A percentile compares a stretch with the other conserved stretches of the same genome.
Evolutionary conservation across 2,797 vertebrate species (phyloP).

Genomic region (Cercopithecus hamlyni): DNA sequence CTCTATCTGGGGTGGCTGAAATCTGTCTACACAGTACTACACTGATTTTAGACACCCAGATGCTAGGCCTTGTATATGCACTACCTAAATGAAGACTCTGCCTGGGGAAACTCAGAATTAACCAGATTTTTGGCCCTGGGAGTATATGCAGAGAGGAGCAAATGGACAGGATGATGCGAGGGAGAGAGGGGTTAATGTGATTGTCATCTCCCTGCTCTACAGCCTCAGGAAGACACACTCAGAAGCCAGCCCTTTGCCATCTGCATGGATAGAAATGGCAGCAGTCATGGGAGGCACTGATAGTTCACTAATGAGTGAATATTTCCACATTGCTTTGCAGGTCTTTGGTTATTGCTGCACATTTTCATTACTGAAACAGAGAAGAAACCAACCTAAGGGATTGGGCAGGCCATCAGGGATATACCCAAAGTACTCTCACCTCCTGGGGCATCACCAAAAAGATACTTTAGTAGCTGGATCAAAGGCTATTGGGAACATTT

Average conservation of each 20-base stretch:
- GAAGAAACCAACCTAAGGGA: neutral
- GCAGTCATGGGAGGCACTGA: neutral
- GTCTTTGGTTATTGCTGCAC: neutral
- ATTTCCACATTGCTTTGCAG: slow-evolving; percentile 22
- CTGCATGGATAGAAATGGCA: neutral
- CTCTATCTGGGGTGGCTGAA: slow-evolving; percentile 39
- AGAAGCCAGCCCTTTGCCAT: neutral
- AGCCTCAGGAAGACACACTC: neutral
- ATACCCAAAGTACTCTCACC: neutral
- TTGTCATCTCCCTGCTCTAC: slow-evolving; percentile 6
- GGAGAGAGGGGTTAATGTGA: neutral
- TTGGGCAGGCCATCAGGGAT: neutral
- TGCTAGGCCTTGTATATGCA: slow-evolving; percentile 67
- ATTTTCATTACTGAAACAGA: neutral
- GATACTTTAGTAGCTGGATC: neutral
- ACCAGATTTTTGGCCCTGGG: slow-evolving; percentile 66
- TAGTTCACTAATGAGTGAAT: neutral
- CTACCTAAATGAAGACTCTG: slow-evolving; percentile 57
- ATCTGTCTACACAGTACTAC: slow-evolving; percentile 58
- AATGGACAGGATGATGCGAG: neutral
- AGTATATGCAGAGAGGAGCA: neutral
- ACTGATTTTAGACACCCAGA: slow-evolving; percentile 52
- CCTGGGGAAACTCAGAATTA: slow-evolving; percentile 60
- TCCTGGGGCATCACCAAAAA: neutral
- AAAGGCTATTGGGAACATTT: neutral